Evolutionary conservation across 2,113 vertebrate species (phyloP).

Genomic region (Cryptomyrus ogoouensis): DNA sequence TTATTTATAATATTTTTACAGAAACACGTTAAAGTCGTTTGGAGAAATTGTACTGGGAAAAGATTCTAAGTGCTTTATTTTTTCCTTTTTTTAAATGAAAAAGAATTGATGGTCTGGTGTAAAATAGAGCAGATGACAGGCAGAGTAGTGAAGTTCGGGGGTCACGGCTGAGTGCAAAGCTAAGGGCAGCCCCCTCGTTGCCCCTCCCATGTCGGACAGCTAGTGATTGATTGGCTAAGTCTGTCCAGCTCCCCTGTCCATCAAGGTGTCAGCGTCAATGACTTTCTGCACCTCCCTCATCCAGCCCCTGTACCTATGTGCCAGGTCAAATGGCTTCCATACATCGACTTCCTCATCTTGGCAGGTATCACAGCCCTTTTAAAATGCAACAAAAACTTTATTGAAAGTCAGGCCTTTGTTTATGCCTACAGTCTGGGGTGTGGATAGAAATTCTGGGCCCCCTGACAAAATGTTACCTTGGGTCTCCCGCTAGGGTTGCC

Average conservation of each 20-base stretch:
- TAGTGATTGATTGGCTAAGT: slow-evolving; percentile 68
- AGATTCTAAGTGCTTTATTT: neutral
- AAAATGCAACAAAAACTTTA: neutral
- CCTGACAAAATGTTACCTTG: neutral
- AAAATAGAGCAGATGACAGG: neutral
- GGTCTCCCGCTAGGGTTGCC: neutral
- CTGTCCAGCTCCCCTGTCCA: slow-evolving; percentile 53
- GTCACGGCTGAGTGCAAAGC: neutral
- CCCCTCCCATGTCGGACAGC: slow-evolving; percentile 26
- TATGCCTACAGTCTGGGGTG: neutral
- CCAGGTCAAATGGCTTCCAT: neutral
- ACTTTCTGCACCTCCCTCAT: slow-evolving; percentile 39
- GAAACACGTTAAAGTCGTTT: neutral
- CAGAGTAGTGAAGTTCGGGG: neutral
- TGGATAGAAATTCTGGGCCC: neutral
- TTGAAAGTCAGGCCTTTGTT: neutral
- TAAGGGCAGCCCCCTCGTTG: neutral
- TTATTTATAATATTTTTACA: neutral
- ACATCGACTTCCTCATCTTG: neutral
- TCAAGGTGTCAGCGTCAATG: slow-evolving; percentile 56
- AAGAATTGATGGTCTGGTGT: neutral
- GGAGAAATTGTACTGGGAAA: neutral
- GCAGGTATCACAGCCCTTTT: neutral
- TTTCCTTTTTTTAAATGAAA: neutral
- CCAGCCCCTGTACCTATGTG: neutral